Evolutionary conservation across 2,888 invertebrate species (phyloP), one percentile per base, ranked within the genome.

Genomic region (Drosophila antonietae): DNA sequence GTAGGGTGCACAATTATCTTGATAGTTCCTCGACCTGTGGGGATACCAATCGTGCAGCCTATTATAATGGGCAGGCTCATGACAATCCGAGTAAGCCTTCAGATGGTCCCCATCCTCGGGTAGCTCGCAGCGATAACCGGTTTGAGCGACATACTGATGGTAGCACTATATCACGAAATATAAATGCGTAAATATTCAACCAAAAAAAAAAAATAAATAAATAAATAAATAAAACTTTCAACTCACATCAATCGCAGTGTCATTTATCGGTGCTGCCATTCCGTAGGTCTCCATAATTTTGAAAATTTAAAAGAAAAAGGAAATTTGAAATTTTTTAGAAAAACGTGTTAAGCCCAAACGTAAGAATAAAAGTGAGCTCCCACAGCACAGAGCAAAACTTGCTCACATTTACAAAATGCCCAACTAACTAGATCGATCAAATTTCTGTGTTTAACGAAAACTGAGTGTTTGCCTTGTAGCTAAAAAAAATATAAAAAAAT

Each of bases 251-350:
- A 67, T 67, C 14, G 44, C 31, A 9, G 23, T 57, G 6, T 67
- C 67, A 20, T 67, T 35, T 2, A 47, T 39, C 3, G 67, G 67
- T n/a, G 68, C 68, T 35, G 67, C 67, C 67, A 70, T 68, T 33
- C 61, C 68, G 33, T 68, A 69, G 31, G 43, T 68, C 51, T 68
- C 69, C 67, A 67, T 67, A 67, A 67, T 68, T 67, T 67, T 35
- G 69, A 56, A 41, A 47, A 41, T 31, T 51, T 31, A 35, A 46
- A 66, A 66, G 31, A 51, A 31, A 68, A 61, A 12, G 3, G 39
- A 3, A 56, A 67, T 56, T 68, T 49, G 3, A 49, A 68, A 28
- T n/a, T 68, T 23, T 66, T 55, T 33, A 15, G 23, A 44, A 44
- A 65, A 31, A 31, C 66, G 47, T 47, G 4, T 35, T 20, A 6